Evolutionary conservation across 2,888 invertebrate genomes (phyloP).

Genomic region (Agriopis aurantiaria): DNA sequence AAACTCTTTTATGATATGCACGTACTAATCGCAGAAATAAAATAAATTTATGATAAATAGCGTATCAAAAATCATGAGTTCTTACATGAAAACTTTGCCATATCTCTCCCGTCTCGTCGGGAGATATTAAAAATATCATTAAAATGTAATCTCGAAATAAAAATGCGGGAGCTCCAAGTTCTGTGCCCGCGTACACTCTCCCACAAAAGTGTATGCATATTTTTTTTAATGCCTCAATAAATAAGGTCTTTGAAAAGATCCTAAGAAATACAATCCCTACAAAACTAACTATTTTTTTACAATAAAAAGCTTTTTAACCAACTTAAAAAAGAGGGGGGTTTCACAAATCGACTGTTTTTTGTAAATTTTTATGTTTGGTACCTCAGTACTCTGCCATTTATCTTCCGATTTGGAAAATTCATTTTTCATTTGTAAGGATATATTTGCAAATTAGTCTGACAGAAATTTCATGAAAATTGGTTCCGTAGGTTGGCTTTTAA

Average conservation of each 20-base stretch:
- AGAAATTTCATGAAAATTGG: no score
- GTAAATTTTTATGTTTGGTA: no score
- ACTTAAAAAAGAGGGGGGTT: no score
- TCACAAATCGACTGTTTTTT: no score
- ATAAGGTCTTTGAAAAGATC: not conserved
- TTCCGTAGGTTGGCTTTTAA: no score
- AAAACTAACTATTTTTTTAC: not conserved
- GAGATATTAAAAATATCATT: slow-evolving; percentile 60
- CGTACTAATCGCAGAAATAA: not conserved
- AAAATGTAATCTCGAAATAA: slow-evolving; percentile 52
- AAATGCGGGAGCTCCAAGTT: slow-evolving; percentile 41
- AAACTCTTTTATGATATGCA: no score
- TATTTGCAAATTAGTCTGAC: no score
- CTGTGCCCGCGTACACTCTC: slow-evolving; percentile 47
- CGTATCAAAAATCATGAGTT: slow-evolving; percentile 15
- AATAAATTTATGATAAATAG: slow-evolving; percentile 12
- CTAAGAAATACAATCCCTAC: not conserved
- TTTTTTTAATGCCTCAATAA: slow-evolving; percentile 38
- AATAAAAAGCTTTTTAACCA: not conserved
- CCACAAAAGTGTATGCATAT: slow-evolving; percentile 48
- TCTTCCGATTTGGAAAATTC: no score
- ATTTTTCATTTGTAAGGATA: no score
- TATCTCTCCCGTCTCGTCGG: slow-evolving; percentile 26
- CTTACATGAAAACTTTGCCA: slow-evolving; percentile 16
- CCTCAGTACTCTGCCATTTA: no score